Conservation (phyloP, 2,113 vertebrate species). For the Muntiacus muntjak region DNA sequence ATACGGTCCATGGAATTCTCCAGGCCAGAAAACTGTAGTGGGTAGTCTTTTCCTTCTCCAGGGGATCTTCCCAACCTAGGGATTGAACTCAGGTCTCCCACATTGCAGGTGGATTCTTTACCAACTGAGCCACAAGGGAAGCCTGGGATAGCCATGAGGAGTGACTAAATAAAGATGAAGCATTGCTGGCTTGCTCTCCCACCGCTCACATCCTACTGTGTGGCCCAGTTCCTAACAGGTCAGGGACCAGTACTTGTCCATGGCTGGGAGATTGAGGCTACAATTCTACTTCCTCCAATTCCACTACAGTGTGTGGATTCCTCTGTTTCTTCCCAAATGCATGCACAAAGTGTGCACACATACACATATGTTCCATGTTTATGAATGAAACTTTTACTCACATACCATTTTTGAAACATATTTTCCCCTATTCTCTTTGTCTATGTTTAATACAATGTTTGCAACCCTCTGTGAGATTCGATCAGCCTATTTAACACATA, state of each 20-base stretch:
- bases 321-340: background rate
- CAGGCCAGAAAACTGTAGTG: background rate
- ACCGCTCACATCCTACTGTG: background rate
- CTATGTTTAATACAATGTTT: background rate
- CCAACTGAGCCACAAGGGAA: background rate
- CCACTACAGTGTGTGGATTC: background rate
- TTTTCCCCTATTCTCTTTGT: background rate
- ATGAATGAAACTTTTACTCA: background rate
- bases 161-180: background rate
- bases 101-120: background rate
- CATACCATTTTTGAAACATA: background rate
- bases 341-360: background rate
- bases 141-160: background rate
- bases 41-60: background rate
- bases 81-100: background rate
- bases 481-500: background rate
- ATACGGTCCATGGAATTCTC: background rate
- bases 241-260: background rate
- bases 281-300: background rate
- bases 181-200: background rate
- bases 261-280: background rate
- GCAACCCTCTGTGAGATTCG: background rate
- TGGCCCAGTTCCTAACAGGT: background rate
- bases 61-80: background rate
- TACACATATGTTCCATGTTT: background rate